Percentiles rank a stretch among this genome's conserved stretches.
Evolutionary conservation across 2,888 invertebrate species (phyloP).

Genomic region (Cryptocheilus praepositus): DNA sequence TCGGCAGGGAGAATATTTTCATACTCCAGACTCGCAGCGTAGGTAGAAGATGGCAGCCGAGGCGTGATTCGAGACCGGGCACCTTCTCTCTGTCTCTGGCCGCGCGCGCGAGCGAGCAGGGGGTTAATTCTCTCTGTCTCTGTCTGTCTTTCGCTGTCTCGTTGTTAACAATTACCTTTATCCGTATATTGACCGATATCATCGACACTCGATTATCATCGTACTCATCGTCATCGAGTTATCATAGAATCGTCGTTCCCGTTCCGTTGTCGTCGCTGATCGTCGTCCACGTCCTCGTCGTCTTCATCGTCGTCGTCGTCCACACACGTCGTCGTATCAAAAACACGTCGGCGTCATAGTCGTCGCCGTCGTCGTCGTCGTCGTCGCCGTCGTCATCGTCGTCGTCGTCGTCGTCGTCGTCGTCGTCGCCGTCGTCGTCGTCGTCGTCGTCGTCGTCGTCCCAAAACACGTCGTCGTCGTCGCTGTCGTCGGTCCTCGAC

Average conservation of each 20-base stretch:
- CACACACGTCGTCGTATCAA: conserved; percentile 12
- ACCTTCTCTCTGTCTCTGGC: conserved; percentile 49
- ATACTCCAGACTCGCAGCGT: conserved; percentile 71
- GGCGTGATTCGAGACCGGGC: conserved; percentile 67
- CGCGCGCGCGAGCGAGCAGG: conserved; percentile 18
- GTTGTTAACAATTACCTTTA: background rate
- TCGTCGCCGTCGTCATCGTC: conserved; percentile 1
- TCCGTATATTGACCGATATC: background rate
- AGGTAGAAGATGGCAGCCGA: conserved; percentile 74
- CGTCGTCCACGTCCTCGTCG: conserved; percentile 44
- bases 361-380: too few species aligned
- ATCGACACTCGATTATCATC: too few species aligned
- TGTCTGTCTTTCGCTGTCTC: conserved; percentile 5
- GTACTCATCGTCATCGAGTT: too few species aligned
- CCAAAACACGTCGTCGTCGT: too few species aligned
- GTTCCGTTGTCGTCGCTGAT: conserved; percentile 50
- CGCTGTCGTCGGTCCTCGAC: too few species aligned
- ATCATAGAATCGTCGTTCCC: conserved; percentile 36
- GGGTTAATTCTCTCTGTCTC: conserved; percentile 5
- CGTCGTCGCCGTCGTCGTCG: conserved; percentile 2
- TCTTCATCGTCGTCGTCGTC: conserved; percentile 18
- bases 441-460: too few species aligned
- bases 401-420: conserved; percentile 5
- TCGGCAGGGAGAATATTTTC: conserved; percentile 69
- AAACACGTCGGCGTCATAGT: background rate